A percentile compares a stretch with the other conserved stretches of the same genome.
Evolutionary conservation across 1,140 invertebrate genomes (phyloP).

Genomic region (Neodiprion virginianus): DNA sequence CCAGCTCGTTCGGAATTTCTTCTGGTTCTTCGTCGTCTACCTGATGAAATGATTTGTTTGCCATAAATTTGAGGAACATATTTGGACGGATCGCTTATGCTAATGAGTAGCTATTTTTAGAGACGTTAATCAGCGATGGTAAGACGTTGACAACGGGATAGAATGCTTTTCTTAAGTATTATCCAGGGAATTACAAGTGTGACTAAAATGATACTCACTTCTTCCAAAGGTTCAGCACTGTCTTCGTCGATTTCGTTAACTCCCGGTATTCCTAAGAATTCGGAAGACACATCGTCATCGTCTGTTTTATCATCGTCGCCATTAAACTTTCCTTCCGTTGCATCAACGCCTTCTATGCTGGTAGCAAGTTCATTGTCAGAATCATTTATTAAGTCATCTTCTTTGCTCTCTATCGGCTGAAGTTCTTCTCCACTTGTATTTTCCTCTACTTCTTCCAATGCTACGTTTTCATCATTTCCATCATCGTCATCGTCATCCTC

Average conservation of each 20-base stretch:
- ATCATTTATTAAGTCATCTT: constrained; percentile 51
- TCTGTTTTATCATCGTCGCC: constrained; percentile 48
- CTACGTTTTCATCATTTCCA: constrained; percentile 42
- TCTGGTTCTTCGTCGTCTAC: constrained; percentile 46
- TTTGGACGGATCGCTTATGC: too few species aligned
- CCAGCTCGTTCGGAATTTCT: constrained; percentile 44
- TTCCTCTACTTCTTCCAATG: constrained; percentile 44
- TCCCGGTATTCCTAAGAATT: constrained; percentile 54
- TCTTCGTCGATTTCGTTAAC: constrained; percentile 49
- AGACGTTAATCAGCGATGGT: too few species aligned
- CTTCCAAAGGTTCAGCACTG: constrained; percentile 53
- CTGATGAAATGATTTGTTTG: constrained; percentile 25
- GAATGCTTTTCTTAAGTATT: too few species aligned
- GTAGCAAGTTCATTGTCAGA: constrained; percentile 47
- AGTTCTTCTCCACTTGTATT: constrained; percentile 37
- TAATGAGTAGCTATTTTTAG: too few species aligned
- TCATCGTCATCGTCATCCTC: constrained; percentile 44
- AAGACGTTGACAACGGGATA: too few species aligned
- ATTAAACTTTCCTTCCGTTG: constrained; percentile 43
- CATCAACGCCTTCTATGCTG: constrained; percentile 30
- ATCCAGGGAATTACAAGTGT: too few species aligned
- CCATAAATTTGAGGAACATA: constrained; percentile 13
- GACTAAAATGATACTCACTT: constrained; percentile 43
- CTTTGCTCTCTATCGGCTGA: constrained; percentile 36
- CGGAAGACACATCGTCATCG: constrained; percentile 51